Evolutionary conservation across 2,797 vertebrate genomes (phyloP).

Genomic region (Zenarchopterus dispar): DNA sequence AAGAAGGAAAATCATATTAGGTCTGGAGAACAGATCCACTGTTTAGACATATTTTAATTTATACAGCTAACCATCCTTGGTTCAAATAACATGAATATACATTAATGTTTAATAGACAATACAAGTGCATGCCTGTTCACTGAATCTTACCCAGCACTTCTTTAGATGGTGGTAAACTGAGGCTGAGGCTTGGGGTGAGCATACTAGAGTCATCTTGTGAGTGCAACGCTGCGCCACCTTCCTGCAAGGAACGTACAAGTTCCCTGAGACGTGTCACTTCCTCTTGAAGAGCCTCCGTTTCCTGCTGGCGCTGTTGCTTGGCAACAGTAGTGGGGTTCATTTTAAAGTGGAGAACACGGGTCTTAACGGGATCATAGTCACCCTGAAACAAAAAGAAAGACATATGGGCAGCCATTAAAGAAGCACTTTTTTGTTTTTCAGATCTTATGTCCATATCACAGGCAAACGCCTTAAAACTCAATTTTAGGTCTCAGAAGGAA

Average conservation of each 20-base stretch:
- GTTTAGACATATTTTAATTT: too few species aligned
- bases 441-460: too few species aligned
- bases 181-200: conserved; percentile 66
- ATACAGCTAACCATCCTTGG: too few species aligned
- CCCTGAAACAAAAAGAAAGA: conserved; percentile 79
- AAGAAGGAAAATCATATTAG: too few species aligned
- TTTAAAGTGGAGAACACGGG: conserved; percentile 90
- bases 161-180: conserved; percentile 84
- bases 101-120: neutral
- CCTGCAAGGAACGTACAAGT: conserved; percentile 83
- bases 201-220: conserved; percentile 40
- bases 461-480: too few species aligned
- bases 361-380: conserved; percentile 89
- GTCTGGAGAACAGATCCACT: too few species aligned
- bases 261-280: conserved; percentile 88
- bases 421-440: neutral
- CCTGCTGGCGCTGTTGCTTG: conserved; percentile 87
- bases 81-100: too few species aligned
- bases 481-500: neutral
- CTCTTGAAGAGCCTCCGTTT: conserved; percentile 84
- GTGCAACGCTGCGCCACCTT: conserved; percentile 66
- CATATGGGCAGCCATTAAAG: neutral
- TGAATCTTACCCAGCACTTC: conserved; percentile 88
- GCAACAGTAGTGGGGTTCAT: conserved; percentile 89
- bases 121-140: neutral